phyloP scores from a whole-genome alignment of 2,797 vertebrate species.

The Scyliorhinus canicula region DNA sequence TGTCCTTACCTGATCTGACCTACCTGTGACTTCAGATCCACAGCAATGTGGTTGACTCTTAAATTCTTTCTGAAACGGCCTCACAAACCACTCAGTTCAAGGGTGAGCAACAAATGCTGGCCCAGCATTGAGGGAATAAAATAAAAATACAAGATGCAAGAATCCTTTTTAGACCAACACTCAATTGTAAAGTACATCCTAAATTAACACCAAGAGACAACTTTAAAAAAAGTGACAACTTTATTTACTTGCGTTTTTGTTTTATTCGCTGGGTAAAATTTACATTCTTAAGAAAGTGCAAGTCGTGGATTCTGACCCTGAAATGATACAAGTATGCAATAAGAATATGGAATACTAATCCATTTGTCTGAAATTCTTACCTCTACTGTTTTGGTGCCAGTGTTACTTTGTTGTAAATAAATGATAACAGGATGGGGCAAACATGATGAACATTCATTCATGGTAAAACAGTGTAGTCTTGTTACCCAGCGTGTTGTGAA shows the following conservation, averaged over 20 bases:
- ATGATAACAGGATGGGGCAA: not conserved
- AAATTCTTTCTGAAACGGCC: too few species aligned
- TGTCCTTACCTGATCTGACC: too few species aligned
- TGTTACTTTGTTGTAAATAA: not conserved
- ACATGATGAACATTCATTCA: too few species aligned
- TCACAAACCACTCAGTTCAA: too few species aligned
- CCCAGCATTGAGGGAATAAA: too few species aligned
- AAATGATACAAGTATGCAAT: not conserved
- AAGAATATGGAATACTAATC: not conserved
- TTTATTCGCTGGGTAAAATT: not conserved
- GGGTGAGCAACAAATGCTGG: too few species aligned
- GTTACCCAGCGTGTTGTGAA: too few species aligned
- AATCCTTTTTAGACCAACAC: not conserved
- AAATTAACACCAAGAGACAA: not conserved
- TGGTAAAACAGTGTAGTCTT: too few species aligned
- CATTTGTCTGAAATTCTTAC: not conserved
- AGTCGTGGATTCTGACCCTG: not conserved
- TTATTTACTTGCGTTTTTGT: not conserved
- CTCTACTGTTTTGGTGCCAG: not conserved
- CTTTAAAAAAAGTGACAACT: not conserved
- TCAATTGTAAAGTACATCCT: not conserved
- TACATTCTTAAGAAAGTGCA: not conserved
- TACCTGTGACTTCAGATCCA: too few species aligned
- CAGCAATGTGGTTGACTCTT: too few species aligned
- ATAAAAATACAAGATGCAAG: too few species aligned